Conservation (phyloP, 2,797 vertebrate genomes). For the Antennarius maculatus region DNA sequence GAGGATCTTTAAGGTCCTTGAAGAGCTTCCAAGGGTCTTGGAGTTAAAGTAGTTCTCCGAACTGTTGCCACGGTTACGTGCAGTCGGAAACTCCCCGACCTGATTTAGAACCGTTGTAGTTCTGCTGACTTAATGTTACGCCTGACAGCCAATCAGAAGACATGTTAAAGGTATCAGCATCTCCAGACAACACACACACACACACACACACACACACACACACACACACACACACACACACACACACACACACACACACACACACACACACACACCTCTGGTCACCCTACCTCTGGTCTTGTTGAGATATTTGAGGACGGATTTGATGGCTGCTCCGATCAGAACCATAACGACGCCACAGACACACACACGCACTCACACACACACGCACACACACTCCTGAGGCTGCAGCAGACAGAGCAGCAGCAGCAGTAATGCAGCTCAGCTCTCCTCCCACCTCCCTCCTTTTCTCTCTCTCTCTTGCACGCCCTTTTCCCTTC, state of each 20-base stretch:
- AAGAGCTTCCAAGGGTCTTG: background rate
- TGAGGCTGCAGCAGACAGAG: conserved; percentile 60
- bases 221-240: background rate
- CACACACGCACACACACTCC: conserved; percentile 17
- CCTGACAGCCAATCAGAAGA: conserved; percentile 36
- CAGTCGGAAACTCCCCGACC: conserved; percentile 1
- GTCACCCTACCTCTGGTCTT: conserved; percentile 61
- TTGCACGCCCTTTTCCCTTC: background rate
- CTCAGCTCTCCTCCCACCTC: conserved; percentile 50
- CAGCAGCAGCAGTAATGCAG: conserved; percentile 58
- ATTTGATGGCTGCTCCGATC: conserved; percentile 71
- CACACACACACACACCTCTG: conserved; percentile 36
- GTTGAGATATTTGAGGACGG: conserved; percentile 65
- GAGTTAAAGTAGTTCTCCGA: background rate
- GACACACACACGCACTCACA: conserved; percentile 1
- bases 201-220: background rate
- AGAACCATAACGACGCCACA: conserved; percentile 67
- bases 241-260: background rate
- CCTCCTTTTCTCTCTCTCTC: background rate
- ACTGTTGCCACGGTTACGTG: conserved; percentile 37
- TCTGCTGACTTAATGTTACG: background rate
- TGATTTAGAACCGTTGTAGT: conserved; percentile 4
- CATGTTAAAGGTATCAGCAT: conserved; percentile 24
- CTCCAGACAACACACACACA: background rate
- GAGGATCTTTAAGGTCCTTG: background rate